Percentiles rank a stretch among this genome's conserved stretches.
phyloP scores from a whole-genome alignment of 2,797 vertebrate species.

The Tragopan temminckii region DNA sequence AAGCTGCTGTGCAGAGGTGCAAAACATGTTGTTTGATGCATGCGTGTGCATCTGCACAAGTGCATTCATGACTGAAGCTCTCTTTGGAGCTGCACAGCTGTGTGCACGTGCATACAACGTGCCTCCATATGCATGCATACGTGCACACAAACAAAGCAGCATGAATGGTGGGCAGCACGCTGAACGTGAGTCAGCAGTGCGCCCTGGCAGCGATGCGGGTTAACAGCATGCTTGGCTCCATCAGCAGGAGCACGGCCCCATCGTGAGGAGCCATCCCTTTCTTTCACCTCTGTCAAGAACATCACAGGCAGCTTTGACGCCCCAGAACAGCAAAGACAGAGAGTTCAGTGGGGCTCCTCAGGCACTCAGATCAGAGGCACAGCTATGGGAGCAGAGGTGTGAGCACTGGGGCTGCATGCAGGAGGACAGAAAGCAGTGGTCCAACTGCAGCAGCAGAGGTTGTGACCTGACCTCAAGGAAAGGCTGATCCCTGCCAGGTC shows the following conservation, averaged over 20 bases:
- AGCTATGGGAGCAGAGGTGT: too few species aligned
- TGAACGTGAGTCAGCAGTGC: background rate
- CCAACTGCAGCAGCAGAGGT: background rate
- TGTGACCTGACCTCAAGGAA: background rate
- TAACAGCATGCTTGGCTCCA: fast-evolving
- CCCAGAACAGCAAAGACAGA: background rate
- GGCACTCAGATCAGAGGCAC: too few species aligned
- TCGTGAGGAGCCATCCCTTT: fast-evolving
- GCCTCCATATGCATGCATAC: background rate
- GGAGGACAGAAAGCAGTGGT: background rate
- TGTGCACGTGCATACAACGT: background rate
- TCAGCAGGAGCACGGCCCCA: background rate
- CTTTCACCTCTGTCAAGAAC: background rate
- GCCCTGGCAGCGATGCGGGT: background rate
- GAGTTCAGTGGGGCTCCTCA: too few species aligned
- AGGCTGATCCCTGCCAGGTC: background rate
- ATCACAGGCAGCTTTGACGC: fast-evolving
- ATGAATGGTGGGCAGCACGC: background rate
- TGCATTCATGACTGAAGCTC: background rate
- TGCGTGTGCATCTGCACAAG: background rate
- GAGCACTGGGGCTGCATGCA: too few species aligned
- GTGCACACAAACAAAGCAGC: background rate
- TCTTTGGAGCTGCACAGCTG: background rate
- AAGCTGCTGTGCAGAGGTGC: background rate
- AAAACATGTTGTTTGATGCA: background rate